Conservation (phyloP, 2,797 vertebrate genomes). For the Pantherophis alleghaniensis region DNA sequence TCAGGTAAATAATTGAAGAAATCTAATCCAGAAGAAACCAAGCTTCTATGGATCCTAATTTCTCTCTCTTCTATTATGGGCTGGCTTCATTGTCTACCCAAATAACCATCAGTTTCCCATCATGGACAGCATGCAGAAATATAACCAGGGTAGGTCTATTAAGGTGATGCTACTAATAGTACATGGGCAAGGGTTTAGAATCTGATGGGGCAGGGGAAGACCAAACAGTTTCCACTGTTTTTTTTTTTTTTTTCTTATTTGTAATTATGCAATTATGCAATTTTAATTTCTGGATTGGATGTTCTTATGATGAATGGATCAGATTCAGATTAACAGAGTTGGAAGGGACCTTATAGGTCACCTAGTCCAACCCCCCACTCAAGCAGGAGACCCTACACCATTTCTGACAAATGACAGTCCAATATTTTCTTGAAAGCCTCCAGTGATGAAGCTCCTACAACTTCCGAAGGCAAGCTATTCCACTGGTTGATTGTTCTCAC, state of each 20-base stretch:
- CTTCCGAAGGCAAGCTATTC: too few relatives aligned
- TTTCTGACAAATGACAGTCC: too few relatives aligned
- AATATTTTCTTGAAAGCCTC: too few relatives aligned
- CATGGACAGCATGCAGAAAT: background rate
- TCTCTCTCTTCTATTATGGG: background rate
- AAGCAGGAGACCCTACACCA: too few relatives aligned
- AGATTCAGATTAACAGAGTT: too few relatives aligned
- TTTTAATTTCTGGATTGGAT: background rate
- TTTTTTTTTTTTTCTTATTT: background rate
- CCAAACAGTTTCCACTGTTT: background rate
- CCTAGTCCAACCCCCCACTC: too few relatives aligned
- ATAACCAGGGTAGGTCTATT: background rate
- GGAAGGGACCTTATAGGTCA: too few relatives aligned
- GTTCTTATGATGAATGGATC: background rate
- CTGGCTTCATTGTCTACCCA: background rate
- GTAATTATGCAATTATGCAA: background rate
- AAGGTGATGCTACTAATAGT: background rate
- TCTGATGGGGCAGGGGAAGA: background rate
- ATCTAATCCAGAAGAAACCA: background rate
- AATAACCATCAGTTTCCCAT: too few relatives aligned
- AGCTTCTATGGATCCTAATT: background rate
- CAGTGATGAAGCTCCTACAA: too few relatives aligned
- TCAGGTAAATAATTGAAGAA: background rate
- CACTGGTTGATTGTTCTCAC: too few relatives aligned
- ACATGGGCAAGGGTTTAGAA: background rate